Evolutionary conservation across 92 coral and sea anemone genomes (phyloP).

Genomic region (Parazoanthus darwini): DNA sequence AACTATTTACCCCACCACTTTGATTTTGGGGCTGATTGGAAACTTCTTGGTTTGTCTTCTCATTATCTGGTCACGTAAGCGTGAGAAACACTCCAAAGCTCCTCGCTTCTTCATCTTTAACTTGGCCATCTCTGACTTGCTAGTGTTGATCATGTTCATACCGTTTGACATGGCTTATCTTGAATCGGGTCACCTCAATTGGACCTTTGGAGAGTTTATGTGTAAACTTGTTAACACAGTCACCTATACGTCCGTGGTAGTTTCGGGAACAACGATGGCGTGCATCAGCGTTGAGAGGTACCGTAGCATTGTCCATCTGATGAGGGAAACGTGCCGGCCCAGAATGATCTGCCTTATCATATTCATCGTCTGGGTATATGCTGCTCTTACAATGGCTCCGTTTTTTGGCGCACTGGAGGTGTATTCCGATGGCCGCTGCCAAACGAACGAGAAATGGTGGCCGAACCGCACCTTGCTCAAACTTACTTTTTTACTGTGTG

Average conservation of each 20-base stretch:
- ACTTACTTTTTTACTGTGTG: slow-evolving; percentile 42
- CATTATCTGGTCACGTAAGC: slow-evolving; percentile 1
- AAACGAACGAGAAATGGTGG: background rate
- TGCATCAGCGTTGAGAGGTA: slow-evolving; percentile 40
- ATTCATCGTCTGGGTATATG: slow-evolving; percentile 2
- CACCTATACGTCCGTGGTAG: slow-evolving; percentile 32
- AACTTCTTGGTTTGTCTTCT: slow-evolving; percentile 28
- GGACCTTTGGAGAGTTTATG: slow-evolving; percentile 41
- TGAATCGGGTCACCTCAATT: slow-evolving; percentile 28
- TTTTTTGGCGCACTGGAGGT: slow-evolving; percentile 1
- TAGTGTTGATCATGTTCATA: slow-evolving; percentile 35
- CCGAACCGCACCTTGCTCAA: slow-evolving; percentile 1
- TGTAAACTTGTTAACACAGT: slow-evolving; percentile 42
- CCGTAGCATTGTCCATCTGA: slow-evolving; percentile 40
- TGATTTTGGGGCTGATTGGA: slow-evolving; percentile 24
- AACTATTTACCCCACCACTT: slow-evolving; percentile 9
- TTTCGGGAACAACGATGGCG: slow-evolving; percentile 46
- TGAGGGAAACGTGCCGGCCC: slow-evolving; percentile 17
- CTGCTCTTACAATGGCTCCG: slow-evolving; percentile 10
- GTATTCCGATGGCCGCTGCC: background rate
- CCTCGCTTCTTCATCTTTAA: slow-evolving; percentile 44
- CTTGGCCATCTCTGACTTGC: slow-evolving; percentile 39
- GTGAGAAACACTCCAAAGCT: background rate
- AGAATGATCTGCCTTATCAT: background rate
- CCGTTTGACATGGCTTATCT: slow-evolving; percentile 46